phyloP scores from a whole-genome alignment of 2,797 vertebrate genomes.

The Rhincodon typus region DNA sequence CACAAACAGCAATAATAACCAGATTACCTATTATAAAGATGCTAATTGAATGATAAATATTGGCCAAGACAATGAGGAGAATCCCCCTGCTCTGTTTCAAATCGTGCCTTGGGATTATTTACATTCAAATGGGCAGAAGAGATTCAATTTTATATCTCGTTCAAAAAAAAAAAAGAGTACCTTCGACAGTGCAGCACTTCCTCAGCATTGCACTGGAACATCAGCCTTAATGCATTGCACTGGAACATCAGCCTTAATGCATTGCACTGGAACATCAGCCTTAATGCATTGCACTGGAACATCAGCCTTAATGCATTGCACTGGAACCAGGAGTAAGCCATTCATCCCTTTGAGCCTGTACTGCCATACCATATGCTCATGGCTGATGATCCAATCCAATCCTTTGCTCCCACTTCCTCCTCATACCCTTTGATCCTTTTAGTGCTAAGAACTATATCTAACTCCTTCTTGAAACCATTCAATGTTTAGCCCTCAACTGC shows the following conservation, averaged over 20 bases:
- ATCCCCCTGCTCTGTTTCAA: background rate
- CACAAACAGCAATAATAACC: background rate
- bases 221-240: background rate
- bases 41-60: background rate
- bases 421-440: too few species aligned
- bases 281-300: background rate
- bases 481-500: too few species aligned
- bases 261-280: background rate
- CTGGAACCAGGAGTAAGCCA: too few species aligned
- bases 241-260: too few species aligned
- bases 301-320: too few species aligned
- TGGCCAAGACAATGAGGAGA: background rate
- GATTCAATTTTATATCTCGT: background rate
- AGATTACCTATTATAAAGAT: too few species aligned
- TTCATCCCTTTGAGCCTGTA: too few species aligned
- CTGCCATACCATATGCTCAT: too few species aligned
- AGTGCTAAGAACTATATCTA: too few species aligned
- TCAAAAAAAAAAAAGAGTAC: background rate
- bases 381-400: too few species aligned
- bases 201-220: background rate
- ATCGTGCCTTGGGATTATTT: background rate
- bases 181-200: background rate
- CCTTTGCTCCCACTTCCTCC: too few species aligned
- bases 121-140: background rate
- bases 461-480: too few species aligned